phyloP scores from a whole-genome alignment of 2,113 vertebrate species.

The Thryonomys swinderianus region DNA sequence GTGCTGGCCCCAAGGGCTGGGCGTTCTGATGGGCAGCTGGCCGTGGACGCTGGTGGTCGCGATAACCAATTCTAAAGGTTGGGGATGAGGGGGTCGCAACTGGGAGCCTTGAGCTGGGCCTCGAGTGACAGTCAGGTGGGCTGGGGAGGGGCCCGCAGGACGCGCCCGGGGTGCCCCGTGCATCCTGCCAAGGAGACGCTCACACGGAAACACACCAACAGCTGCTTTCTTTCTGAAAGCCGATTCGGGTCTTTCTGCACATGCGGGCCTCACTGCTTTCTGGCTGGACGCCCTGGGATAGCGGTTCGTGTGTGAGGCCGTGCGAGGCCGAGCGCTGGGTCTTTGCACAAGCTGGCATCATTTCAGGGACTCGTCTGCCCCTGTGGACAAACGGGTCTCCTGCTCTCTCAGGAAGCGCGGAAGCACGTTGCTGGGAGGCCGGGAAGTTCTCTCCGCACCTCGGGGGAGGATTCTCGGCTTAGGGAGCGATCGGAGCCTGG shows the following conservation, averaged over 20 bases:
- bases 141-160: neutral
- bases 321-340: neutral
- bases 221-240: constrained; percentile 6
- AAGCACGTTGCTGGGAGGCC: neutral
- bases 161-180: too few species aligned
- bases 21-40: neutral
- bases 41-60: neutral
- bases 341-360: neutral
- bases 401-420: neutral
- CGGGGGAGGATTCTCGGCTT: neutral
- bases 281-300: neutral
- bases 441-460: neutral
- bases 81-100: neutral
- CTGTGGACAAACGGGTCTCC: neutral
- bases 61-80: neutral
- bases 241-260: neutral
- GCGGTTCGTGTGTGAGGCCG: neutral
- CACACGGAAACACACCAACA: neutral
- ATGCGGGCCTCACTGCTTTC: neutral
- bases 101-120: neutral
- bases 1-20: neutral
- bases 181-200: neutral
- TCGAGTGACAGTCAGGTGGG: neutral
- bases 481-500: neutral
- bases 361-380: neutral